Evolutionary conservation across 2,888 invertebrate genomes (phyloP).

Genomic region (Caenorhabditis plicata): DNA sequence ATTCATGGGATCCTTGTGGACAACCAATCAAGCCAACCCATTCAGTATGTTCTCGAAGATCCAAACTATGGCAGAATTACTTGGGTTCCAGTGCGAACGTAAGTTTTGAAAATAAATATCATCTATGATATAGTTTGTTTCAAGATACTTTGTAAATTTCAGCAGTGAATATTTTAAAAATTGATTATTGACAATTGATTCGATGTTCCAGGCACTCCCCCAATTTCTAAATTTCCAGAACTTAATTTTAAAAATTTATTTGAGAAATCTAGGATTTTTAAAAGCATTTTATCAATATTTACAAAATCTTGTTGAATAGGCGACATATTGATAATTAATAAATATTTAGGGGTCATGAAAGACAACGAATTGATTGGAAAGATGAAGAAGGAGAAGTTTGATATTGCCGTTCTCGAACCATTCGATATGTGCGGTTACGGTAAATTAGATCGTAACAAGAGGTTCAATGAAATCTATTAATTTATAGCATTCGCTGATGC

Average conservation of each 20-base stretch:
- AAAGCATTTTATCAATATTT: no score
- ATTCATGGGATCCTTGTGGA: conserved; percentile 17
- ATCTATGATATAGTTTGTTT: no score
- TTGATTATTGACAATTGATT: no score
- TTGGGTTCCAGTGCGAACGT: conserved; percentile 21
- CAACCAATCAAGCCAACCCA: conserved; percentile 8
- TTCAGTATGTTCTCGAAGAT: conserved; percentile 7
- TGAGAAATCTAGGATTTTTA: no score
- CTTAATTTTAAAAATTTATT: no score
- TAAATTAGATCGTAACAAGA: neutral
- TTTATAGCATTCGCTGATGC: conserved; percentile 34
- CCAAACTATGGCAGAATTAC: conserved; percentile 12
- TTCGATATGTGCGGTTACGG: conserved; percentile 40
- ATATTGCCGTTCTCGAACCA: conserved; percentile 37
- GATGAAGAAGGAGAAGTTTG: conserved; percentile 36
- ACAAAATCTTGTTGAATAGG: no score
- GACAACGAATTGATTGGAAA: conserved; percentile 16
- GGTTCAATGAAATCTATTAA: neutral
- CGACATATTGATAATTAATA: neutral
- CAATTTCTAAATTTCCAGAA: no score
- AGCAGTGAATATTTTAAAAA: no score
- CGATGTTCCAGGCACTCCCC: no score
- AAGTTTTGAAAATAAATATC: no score
- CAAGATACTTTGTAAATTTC: no score
- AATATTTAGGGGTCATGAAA: conserved; percentile 8